These are phyloP conservation scores for Girardinichthys multiradiatus DNA, from an alignment of 2,113 vertebrate genomes.

Conservation along the genomic window DNA sequence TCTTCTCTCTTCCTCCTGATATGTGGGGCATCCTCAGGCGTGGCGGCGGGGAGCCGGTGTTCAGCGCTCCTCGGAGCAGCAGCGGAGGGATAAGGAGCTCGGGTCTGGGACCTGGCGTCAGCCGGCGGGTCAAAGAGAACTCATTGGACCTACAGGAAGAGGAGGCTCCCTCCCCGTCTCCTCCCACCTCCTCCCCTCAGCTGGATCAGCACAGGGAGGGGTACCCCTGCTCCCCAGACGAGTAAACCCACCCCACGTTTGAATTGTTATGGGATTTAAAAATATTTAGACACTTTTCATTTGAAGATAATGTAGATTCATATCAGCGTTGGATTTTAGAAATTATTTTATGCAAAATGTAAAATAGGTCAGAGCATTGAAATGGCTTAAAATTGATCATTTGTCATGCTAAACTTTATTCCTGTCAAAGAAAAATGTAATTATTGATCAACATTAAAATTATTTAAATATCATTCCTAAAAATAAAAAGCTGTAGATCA, in stretches of 20 bases:
- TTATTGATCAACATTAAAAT: too few species aligned
- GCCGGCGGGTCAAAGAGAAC: slow-evolving; percentile 59
- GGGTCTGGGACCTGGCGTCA: slow-evolving; percentile 23
- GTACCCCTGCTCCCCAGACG: slow-evolving; percentile 17
- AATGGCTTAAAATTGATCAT: too few species aligned
- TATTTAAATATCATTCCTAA: too few species aligned
- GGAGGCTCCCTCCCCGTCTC: slow-evolving; percentile 33
- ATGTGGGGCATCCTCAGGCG: slow-evolving; percentile 55
- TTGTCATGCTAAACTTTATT: too few species aligned
- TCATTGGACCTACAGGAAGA: slow-evolving; percentile 56
- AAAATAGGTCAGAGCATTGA: background rate
- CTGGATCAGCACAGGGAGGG: slow-evolving; percentile 18
- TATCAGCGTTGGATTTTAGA: background rate
- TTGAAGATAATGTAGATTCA: background rate
- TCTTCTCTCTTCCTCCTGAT: slow-evolving; percentile 46
- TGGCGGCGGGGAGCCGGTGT: slow-evolving; percentile 38
- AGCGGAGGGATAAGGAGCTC: slow-evolving; percentile 20
- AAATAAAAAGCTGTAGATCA: too few species aligned
- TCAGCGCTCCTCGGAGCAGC: slow-evolving; percentile 40
- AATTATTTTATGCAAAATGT: background rate
- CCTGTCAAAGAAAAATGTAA: too few species aligned
- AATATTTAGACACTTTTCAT: slow-evolving; percentile 8
- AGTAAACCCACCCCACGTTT: background rate
- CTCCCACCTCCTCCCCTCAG: slow-evolving; percentile 10
- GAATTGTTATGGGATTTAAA: background rate